Conservation (phyloP, 2,888 invertebrate species). For the Drosophila kambysellisi region DNA sequence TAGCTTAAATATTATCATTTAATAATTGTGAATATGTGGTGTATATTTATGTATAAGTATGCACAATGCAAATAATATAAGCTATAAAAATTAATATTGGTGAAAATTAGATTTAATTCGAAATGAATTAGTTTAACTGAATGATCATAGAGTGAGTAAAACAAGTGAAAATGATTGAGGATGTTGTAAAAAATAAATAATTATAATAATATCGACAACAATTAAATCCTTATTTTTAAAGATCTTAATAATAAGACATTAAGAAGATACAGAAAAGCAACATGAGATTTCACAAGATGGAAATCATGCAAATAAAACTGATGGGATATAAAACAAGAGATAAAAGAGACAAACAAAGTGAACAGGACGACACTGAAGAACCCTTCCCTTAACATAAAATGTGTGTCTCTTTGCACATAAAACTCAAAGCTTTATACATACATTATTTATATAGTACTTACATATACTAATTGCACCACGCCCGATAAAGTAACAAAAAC, state of each 20-base stretch:
- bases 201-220: not conserved
- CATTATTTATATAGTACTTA: conserved; percentile 38
- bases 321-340: conserved; percentile 15
- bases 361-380: not conserved
- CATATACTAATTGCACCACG: conserved; percentile 63
- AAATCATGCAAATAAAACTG: conserved; percentile 8
- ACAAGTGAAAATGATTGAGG: not conserved
- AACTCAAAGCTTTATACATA: conserved; percentile 34
- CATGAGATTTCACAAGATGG: not conserved
- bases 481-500: conserved; percentile 27
- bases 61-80: not conserved
- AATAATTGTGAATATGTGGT: not conserved
- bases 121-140: not conserved
- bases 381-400: conserved; percentile 13
- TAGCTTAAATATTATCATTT: not conserved
- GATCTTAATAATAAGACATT: not conserved
- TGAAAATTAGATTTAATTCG: not conserved
- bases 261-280: not conserved
- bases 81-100: not conserved
- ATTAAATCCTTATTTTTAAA: not conserved
- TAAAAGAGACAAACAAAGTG: conserved; percentile 11
- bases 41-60: not conserved
- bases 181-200: not conserved
- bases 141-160: not conserved
- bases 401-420: conserved; percentile 34